These are phyloP conservation scores for Cheilosia scutellata DNA, from an alignment of 2,888 invertebrate species.

Conservation along the genomic window DNA sequence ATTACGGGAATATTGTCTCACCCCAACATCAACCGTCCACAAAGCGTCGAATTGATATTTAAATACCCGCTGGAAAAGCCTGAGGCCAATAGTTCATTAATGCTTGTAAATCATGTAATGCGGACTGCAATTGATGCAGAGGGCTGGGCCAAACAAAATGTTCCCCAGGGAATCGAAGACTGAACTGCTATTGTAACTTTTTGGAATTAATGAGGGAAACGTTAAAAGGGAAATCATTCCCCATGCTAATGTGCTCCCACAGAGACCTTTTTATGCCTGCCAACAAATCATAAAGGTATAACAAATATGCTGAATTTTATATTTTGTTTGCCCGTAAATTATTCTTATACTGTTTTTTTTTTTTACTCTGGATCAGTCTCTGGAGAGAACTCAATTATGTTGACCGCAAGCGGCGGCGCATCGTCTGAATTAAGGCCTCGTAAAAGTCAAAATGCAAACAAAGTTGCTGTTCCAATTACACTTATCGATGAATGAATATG, in stretches of 20 bases:
- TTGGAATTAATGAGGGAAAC: slow-evolving; percentile 59
- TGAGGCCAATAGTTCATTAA: slow-evolving; percentile 53
- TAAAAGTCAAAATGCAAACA: slow-evolving; percentile 71
- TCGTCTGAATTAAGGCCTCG: slow-evolving; percentile 55
- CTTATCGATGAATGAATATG: slow-evolving; percentile 17
- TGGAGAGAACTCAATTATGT: slow-evolving; percentile 60
- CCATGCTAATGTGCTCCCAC: slow-evolving; percentile 65
- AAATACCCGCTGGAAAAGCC: slow-evolving; percentile 52
- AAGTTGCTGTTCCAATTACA: slow-evolving; percentile 56
- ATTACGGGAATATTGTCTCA: slow-evolving; percentile 2
- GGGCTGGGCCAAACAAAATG: slow-evolving; percentile 38
- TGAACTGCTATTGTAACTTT: slow-evolving; percentile 47
- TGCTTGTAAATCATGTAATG: slow-evolving; percentile 58
- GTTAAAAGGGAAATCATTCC: slow-evolving; percentile 50
- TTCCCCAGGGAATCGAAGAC: slow-evolving; percentile 54
- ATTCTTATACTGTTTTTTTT: slow-evolving; percentile 40
- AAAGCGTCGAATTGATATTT: slow-evolving; percentile 48
- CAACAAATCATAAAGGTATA: slow-evolving; percentile 52
- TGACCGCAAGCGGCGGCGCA: slow-evolving; percentile 32
- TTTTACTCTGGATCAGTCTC: slow-evolving; percentile 17
- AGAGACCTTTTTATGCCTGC: slow-evolving; percentile 35
- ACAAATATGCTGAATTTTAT: slow-evolving; percentile 54
- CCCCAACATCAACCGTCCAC: neutral
- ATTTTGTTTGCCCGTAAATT: slow-evolving; percentile 70
- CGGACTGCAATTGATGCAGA: slow-evolving; percentile 28